phyloP scores from a whole-genome alignment of 2,888 invertebrate genomes.

The Hypomecis atomaria region DNA sequence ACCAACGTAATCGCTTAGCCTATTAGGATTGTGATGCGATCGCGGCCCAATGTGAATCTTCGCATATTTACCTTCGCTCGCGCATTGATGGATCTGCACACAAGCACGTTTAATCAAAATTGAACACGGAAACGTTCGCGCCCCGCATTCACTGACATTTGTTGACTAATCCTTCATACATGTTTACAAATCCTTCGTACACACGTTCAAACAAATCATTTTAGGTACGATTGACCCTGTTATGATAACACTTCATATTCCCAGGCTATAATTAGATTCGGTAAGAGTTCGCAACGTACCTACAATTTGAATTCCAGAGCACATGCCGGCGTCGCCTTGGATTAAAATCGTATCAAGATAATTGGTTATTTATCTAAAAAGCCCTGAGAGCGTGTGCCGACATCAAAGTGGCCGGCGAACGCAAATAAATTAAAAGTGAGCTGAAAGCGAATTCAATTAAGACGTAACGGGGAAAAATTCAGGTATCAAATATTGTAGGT shows the following conservation, averaged over 20 bases:
- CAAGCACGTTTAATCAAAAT: slow-evolving; percentile 61
- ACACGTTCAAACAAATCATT: slow-evolving; percentile 29
- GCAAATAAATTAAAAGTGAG: slow-evolving; percentile 79
- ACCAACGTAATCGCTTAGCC: slow-evolving; percentile 72
- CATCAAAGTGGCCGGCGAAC: slow-evolving; percentile 73
- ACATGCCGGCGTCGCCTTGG: slow-evolving; percentile 53
- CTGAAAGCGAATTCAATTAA: slow-evolving; percentile 78
- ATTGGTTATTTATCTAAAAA: slow-evolving; percentile 80
- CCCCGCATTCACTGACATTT: slow-evolving; percentile 29
- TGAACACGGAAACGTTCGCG: slow-evolving; percentile 48
- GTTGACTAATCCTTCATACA: slow-evolving; percentile 34
- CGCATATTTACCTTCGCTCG: slow-evolving; percentile 67
- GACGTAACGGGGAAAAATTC: slow-evolving; percentile 64
- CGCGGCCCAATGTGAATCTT: slow-evolving; percentile 67
- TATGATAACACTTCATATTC: slow-evolving; percentile 32
- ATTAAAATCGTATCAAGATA: slow-evolving; percentile 72
- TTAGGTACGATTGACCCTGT: slow-evolving; percentile 20
- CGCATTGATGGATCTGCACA: slow-evolving; percentile 56
- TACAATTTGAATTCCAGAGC: slow-evolving; percentile 53
- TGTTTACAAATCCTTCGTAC: slow-evolving; percentile 35
- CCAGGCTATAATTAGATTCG: slow-evolving; percentile 41
- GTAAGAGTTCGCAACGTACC: slow-evolving; percentile 46
- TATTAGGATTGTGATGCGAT: slow-evolving; percentile 71
- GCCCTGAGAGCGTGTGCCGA: slow-evolving; percentile 60
- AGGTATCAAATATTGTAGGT: not conserved